Percentiles rank a stretch among this genome's conserved stretches.
Evolutionary conservation across 2,113 vertebrate genomes (phyloP).

Genomic region (Thalassarche chlororhynchos): DNA sequence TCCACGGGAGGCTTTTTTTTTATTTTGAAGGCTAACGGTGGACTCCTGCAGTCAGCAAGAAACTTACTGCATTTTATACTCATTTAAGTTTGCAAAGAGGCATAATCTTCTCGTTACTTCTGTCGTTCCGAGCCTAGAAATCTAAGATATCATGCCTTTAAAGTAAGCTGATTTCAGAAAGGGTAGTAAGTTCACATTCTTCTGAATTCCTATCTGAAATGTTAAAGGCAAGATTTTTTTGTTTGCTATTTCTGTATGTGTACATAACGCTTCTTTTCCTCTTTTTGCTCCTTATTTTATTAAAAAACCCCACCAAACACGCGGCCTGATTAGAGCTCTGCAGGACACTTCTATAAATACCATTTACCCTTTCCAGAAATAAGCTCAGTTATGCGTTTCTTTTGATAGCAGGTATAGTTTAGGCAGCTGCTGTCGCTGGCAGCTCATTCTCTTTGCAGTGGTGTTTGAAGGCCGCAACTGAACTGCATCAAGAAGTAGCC

Average conservation of each 20-base stretch:
- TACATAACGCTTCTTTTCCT: accelerated
- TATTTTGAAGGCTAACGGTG: neutral
- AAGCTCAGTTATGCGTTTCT: neutral
- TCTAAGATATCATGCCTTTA: neutral
- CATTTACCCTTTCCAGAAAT: neutral
- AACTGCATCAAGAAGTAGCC: neutral
- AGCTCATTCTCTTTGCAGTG: neutral
- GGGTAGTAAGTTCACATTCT: neutral
- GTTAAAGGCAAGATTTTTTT: neutral
- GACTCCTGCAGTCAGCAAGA: neutral
- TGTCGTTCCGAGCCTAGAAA: neutral
- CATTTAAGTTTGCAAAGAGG: neutral
- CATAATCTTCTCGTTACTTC: no score
- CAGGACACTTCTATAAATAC: neutral
- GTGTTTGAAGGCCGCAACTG: neutral
- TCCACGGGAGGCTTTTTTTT: accelerated
- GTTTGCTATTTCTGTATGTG: neutral
- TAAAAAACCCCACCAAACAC: neutral
- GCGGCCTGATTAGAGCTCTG: neutral
- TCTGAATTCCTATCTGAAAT: neutral
- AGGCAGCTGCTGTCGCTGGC: neutral
- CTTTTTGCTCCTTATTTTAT: neutral
- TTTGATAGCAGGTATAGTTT: neutral
- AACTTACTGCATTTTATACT: accelerated
- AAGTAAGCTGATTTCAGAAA: neutral